Base-by-base conservation (phyloP, 2,888 invertebrate genomes). In the Branchipolynoe longqiensis region DNA sequence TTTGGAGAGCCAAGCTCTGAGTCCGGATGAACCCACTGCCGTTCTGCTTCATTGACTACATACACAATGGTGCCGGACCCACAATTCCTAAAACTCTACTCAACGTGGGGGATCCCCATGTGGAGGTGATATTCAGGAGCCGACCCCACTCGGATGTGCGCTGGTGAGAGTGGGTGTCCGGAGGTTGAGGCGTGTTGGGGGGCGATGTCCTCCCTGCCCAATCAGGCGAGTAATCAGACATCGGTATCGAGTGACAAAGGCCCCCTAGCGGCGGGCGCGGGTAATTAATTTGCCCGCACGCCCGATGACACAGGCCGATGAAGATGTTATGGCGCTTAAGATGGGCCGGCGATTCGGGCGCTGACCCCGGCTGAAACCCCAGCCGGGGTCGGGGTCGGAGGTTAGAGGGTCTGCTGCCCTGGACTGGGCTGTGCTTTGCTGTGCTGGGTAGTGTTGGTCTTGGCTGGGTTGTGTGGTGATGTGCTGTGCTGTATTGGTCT, bases 211-310 rank as follows among this genome's bases (percentile, higher is more conserved):
- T 18, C 78, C 41, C 2, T 0, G 18, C 8, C 78, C 54, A 78
- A 78, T 78, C 78, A 78, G 54, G 78, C 28, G 54, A 48, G 78
- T 54, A 78, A 78, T 78, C 78, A 78, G 78, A 78, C 25, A 78
- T 78, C 78, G n/a, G 78, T 41, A 8, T 78, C 78, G 4, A 25
- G 78, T 78, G 48, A 78, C 78, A 78, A 78, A 78, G 54, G 78
- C 3, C 18, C 8, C 36, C 69, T 36, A 48, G 28, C 41, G 48
- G 22, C 41, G 48, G 31, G 3, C 48, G 48, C 48, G 31, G 48
- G 31, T 78, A 78, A 78, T 78, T 41, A 78, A 78, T 78, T 78
- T 25, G 25, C 48, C 48, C 78, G 78, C 78, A 78, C 78, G 78
- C 12, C 78, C 18, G 78, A 48, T 78, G 54, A 78, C 78, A 18